phyloP scores from a whole-genome alignment of 92 coral and sea anemone genomes.

The Phenganax marumi region DNA sequence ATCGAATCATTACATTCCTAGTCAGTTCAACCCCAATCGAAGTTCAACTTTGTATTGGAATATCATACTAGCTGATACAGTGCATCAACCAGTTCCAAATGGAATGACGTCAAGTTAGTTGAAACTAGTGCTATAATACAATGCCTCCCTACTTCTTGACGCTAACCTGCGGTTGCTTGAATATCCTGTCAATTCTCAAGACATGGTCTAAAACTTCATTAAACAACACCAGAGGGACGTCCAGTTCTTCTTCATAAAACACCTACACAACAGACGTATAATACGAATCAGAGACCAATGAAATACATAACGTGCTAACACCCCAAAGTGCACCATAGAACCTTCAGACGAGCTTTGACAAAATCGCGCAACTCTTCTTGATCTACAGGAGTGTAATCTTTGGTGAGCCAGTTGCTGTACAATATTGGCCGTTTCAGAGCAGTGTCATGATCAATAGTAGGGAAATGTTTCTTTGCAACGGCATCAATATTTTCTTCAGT shows the following conservation, averaged over 20 bases:
- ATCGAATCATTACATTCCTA: no score
- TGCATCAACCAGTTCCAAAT: no score
- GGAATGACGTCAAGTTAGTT: no score
- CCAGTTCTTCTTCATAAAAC: conserved; percentile 97
- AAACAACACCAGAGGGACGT: conserved; percentile 94
- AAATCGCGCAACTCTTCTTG: conserved; percentile 91
- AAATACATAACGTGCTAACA: background rate
- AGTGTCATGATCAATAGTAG: conserved; percentile 76
- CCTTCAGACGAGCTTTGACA: conserved; percentile 97
- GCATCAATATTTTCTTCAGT: conserved; percentile 90
- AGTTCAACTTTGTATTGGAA: no score
- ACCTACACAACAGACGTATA: conserved; percentile 59
- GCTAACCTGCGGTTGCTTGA: conserved; percentile 92
- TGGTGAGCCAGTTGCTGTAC: conserved; percentile 98
- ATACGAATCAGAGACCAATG: background rate
- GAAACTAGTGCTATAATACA: background rate
- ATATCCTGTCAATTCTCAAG: conserved; percentile 93
- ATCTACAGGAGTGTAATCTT: conserved; percentile 92
- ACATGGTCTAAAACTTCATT: conserved; percentile 98
- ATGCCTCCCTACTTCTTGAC: background rate
- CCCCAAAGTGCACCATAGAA: background rate
- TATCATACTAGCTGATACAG: no score
- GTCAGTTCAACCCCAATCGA: no score
- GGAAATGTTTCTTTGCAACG: conserved; percentile 91
- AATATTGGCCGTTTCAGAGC: conserved; percentile 88